Conservation (phyloP, 2,797 vertebrate genomes). For the Neostethus bicornis region DNA sequence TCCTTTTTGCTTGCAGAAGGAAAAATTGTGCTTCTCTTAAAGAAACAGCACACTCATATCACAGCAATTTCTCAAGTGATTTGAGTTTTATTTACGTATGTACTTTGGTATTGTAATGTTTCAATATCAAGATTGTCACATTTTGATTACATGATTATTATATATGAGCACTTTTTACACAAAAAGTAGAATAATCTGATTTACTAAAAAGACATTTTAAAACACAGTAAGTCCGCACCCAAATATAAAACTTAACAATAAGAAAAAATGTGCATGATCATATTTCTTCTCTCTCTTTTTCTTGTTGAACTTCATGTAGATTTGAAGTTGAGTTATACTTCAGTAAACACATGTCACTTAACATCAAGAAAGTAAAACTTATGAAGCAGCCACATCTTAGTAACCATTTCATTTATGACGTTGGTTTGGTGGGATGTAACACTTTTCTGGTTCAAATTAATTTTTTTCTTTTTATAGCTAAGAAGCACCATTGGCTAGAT, state of each 20-base stretch:
- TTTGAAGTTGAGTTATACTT: slow-evolving; percentile 25
- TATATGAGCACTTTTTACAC: no score
- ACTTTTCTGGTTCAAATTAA: slow-evolving; percentile 46
- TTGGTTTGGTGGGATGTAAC: slow-evolving; percentile 54
- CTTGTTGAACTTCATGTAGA: no score
- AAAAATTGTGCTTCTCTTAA: slow-evolving; percentile 73
- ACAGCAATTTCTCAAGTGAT: slow-evolving; percentile 56
- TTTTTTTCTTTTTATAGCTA: slow-evolving; percentile 40
- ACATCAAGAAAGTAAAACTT: slow-evolving; percentile 31
- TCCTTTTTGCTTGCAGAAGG: slow-evolving; percentile 82
- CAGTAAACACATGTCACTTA: slow-evolving; percentile 16
- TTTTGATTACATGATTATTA: no score
- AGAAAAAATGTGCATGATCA: no score
- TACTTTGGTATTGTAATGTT: slow-evolving; percentile 28
- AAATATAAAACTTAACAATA: no score
- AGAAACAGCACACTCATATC: slow-evolving; percentile 76
- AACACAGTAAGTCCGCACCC: no score
- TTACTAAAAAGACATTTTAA: no score
- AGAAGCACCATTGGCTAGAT: slow-evolving; percentile 84
- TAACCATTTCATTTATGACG: slow-evolving; percentile 41
- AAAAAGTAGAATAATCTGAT: no score
- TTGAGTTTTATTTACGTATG: slow-evolving; percentile 52
- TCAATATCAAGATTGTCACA: no score
- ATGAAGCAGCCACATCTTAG: slow-evolving; percentile 19
- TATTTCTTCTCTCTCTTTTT: no score